Conservation (phyloP, 2,797 vertebrate species). For the Hoplostethus atlanticus region DNA sequence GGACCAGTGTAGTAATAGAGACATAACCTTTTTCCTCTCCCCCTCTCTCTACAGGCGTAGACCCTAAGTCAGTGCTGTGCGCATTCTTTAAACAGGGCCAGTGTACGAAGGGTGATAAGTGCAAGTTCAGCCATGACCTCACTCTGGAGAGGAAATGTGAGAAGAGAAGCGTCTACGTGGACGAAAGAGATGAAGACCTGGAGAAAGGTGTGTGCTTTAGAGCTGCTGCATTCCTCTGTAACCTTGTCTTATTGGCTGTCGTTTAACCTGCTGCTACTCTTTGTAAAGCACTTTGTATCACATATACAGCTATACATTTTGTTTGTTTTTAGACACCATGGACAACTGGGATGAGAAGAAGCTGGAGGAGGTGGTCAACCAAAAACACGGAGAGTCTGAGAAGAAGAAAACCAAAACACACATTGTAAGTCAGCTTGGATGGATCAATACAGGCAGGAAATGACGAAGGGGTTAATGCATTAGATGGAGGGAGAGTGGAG, state of each 20-base stretch:
- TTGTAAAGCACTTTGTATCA: too few species aligned
- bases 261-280: too few species aligned
- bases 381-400: conserved; percentile 97
- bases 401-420: conserved; percentile 98
- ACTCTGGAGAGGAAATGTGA: conserved; percentile 96
- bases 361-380: conserved; percentile 96
- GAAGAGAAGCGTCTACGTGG: conserved; percentile 95
- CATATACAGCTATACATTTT: neutral
- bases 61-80: conserved; percentile 98
- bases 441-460: neutral
- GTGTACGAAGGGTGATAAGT: conserved; percentile 98
- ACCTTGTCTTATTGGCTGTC: too few species aligned
- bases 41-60: conserved; percentile 86
- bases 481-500: too few species aligned
- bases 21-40: neutral
- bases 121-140: conserved; percentile 98
- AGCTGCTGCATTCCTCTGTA: too few species aligned
- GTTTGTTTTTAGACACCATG: conserved; percentile 91
- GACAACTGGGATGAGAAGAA: conserved; percentile 99
- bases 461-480: too few species aligned
- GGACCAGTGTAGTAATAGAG: too few species aligned
- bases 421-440: conserved; percentile 84
- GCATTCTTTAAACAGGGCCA: conserved; percentile 99
- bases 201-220: conserved; percentile 87
- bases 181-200: conserved; percentile 95